Conservation (phyloP, 2,888 invertebrate species). For the Myopa tessellatipennis region DNA sequence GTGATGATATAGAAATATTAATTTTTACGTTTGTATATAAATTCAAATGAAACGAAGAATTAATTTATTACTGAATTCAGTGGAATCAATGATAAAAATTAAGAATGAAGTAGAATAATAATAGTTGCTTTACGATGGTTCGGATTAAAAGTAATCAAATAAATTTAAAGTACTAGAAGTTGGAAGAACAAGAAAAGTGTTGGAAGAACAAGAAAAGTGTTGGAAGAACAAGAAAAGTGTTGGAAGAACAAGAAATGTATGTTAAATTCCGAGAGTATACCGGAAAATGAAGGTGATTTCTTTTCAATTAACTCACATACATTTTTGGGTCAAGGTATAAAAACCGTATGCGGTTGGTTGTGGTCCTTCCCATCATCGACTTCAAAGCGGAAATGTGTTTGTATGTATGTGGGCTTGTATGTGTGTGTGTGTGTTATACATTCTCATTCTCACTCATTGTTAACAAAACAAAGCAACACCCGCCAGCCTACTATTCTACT, state of each 20-base stretch:
- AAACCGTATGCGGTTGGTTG: neutral
- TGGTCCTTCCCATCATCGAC: neutral
- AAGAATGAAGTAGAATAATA: neutral
- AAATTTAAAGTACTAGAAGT: neutral
- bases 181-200: neutral
- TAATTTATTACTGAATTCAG: neutral
- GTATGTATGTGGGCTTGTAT: conserved; percentile 2
- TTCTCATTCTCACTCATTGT: neutral
- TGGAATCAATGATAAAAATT: neutral
- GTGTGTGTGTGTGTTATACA: neutral
- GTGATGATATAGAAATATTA: too few relatives aligned
- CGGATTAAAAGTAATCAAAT: neutral
- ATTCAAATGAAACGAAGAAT: neutral
- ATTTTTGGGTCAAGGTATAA: conserved; percentile 40
- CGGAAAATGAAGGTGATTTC: conserved; percentile 7
- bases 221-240: neutral
- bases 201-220: neutral
- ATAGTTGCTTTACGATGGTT: neutral
- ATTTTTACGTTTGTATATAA: neutral
- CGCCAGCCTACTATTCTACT: conserved; percentile 4
- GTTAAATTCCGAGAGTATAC: neutral
- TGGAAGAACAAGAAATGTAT: neutral
- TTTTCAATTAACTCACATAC: neutral
- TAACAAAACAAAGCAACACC: conserved; percentile 11
- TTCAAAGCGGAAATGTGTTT: conserved; percentile 3